phyloP scores from a whole-genome alignment of 2,888 invertebrate genomes.

The Villa cingulata region DNA sequence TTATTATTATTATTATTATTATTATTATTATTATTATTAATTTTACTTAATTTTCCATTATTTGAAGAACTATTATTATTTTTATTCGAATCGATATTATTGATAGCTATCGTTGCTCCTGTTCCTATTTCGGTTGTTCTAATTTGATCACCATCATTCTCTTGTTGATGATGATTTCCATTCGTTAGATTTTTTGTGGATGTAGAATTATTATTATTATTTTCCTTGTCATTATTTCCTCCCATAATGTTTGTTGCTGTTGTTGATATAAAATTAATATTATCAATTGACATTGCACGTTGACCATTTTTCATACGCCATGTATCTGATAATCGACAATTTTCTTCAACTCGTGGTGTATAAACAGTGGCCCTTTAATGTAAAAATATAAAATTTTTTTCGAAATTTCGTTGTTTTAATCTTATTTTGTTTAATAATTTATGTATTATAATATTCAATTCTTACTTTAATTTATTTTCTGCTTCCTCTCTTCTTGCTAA shows the following conservation, averaged over 20 bases:
- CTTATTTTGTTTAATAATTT: too few relatives aligned
- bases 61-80: too few relatives aligned
- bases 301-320: constrained; percentile 33
- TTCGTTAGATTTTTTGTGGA: not conserved
- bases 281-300: constrained; percentile 50
- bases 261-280: constrained; percentile 39
- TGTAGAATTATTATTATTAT: not conserved
- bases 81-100: too few relatives aligned
- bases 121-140: constrained; percentile 16
- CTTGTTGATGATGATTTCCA: not conserved
- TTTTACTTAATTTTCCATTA: constrained; percentile 9
- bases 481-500: constrained; percentile 67
- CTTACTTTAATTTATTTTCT: constrained; percentile 61
- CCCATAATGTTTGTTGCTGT: constrained; percentile 24
- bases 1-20: constrained; percentile 25
- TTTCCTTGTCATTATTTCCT: constrained; percentile 19
- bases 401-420: too few relatives aligned
- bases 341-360: constrained; percentile 54
- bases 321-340: constrained; percentile 38
- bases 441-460: not conserved
- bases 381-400: not conserved
- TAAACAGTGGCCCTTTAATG: constrained; percentile 46
- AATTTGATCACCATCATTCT: constrained; percentile 6
- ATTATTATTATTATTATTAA: constrained; percentile 13
- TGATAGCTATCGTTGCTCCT: constrained; percentile 11